Conservation (phyloP, 2,888 invertebrate genomes). For the Hydropsyche betteni region DNA sequence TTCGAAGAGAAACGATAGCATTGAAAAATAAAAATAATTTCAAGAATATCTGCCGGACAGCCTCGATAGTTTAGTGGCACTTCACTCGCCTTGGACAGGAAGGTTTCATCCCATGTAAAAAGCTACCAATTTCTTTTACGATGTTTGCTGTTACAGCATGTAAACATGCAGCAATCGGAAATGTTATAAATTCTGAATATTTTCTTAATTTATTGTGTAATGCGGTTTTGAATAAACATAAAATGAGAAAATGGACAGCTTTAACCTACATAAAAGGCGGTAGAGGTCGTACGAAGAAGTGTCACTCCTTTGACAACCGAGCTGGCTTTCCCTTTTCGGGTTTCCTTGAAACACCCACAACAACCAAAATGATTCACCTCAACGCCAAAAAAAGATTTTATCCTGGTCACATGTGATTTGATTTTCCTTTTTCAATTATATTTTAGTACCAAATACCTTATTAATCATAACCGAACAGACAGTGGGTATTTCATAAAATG, state of each 20-base stretch:
- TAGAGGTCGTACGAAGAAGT: conserved; percentile 36
- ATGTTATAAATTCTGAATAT: too few relatives aligned
- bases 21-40: conserved; percentile 14
- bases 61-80: conserved; percentile 48
- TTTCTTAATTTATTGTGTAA: not conserved
- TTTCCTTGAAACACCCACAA: conserved; percentile 41
- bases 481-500: too few relatives aligned
- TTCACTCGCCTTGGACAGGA: conserved; percentile 45
- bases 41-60: conserved; percentile 25
- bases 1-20: conserved; percentile 9
- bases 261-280: conserved; percentile 27
- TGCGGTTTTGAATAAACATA: not conserved
- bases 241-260: conserved; percentile 18
- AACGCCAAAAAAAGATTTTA: not conserved
- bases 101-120: conserved; percentile 44
- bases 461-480: too few relatives aligned
- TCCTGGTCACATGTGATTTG: not conserved
- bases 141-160: too few relatives aligned
- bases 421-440: too few relatives aligned
- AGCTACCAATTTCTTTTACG: not conserved
- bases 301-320: not conserved
- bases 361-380: conserved; percentile 16
- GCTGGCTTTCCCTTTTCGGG: conserved; percentile 45
- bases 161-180: too few relatives aligned
- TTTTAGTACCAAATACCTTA: too few relatives aligned